Percentiles rank a stretch among this genome's conserved stretches.
Evolutionary conservation across 2,797 vertebrate genomes (phyloP).

Genomic region (Lacerta bilineata): DNA sequence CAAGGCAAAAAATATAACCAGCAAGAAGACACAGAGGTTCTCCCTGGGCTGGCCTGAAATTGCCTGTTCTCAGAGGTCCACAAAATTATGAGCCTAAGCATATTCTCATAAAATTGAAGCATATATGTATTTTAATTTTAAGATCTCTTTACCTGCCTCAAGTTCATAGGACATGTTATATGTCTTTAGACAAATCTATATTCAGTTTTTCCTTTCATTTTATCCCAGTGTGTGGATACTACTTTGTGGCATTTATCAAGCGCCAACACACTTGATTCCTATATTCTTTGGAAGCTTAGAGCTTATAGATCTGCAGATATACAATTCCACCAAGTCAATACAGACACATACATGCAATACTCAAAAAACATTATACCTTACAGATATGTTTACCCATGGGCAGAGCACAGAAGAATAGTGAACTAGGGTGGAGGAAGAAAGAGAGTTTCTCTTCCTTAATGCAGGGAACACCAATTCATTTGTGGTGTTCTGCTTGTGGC

Average conservation of each 20-base stretch:
- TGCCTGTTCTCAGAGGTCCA: neutral
- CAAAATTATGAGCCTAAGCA: neutral
- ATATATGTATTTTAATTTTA: neutral
- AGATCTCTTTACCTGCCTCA: neutral
- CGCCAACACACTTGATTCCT: neutral
- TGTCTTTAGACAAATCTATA: neutral
- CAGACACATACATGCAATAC: neutral
- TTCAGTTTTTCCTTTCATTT: neutral
- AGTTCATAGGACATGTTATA: neutral
- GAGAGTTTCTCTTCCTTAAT: neutral
- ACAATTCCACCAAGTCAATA: neutral
- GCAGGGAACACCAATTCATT: neutral
- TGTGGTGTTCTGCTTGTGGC: neutral
- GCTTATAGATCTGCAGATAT: neutral
- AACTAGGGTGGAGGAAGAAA: neutral
- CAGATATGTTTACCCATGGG: neutral
- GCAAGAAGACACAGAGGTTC: neutral
- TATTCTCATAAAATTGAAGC: neutral
- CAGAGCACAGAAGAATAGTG: neutral
- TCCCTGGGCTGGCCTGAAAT: neutral
- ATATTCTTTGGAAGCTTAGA: neutral
- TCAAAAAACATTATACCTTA: neutral
- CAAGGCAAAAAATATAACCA: neutral
- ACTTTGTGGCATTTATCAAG: neutral
- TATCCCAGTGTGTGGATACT: neutral